These are phyloP conservation scores for Carcharodon carcharias DNA, from an alignment of 2,797 vertebrate species.

Conservation along the genomic window DNA sequence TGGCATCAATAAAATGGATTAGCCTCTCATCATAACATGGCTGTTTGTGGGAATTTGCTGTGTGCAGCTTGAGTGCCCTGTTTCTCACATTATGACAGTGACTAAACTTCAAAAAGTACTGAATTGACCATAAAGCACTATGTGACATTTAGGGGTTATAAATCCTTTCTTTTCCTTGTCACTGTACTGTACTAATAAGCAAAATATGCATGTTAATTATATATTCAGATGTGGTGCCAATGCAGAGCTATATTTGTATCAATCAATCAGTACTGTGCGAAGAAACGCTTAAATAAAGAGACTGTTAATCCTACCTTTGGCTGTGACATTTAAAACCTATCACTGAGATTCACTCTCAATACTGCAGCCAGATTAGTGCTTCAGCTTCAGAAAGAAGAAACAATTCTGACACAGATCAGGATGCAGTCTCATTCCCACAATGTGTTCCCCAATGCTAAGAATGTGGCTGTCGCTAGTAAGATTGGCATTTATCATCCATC, in stretches of 20 bases:
- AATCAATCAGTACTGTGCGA: background rate
- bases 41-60: background rate
- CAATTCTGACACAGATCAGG: background rate
- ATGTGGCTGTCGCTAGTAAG: too few species aligned
- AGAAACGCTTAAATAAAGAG: background rate
- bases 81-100: background rate
- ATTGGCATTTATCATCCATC: background rate
- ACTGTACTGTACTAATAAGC: background rate
- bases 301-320: background rate
- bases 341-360: background rate
- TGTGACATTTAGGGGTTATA: background rate
- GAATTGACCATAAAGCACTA: background rate
- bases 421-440: background rate
- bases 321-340: background rate
- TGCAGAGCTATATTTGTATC: conserved; percentile 24
- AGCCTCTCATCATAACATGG: background rate
- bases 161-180: background rate
- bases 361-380: too few species aligned
- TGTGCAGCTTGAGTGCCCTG: background rate
- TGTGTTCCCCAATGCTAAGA: background rate
- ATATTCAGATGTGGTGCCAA: conserved; percentile 1
- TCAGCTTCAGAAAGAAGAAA: background rate
- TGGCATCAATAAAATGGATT: background rate
- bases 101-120: background rate
- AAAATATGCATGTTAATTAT: background rate